These are phyloP conservation scores for Parazoanthus darwini DNA, from an alignment of 92 coral and sea anemone species.

Conservation along the genomic window DNA sequence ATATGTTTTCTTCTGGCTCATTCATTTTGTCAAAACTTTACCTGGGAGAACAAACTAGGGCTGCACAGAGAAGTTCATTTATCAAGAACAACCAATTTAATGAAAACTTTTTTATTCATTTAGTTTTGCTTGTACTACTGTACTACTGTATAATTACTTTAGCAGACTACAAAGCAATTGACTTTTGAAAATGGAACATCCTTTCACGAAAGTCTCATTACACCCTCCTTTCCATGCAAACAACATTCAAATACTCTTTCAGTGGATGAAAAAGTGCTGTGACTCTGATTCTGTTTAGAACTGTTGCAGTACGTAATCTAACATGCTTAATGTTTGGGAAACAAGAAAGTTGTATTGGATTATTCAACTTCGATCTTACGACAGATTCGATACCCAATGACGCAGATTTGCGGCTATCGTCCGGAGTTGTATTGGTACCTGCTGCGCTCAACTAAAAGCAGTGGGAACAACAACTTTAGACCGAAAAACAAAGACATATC, in stretches of 20 bases:
- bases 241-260: not conserved
- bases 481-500: not conserved
- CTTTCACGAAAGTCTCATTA: not conserved
- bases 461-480: not conserved
- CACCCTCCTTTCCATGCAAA: not conserved
- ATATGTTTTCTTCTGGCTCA: not conserved
- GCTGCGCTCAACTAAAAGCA: not conserved
- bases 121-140: not conserved
- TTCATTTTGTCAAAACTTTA: not conserved
- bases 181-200: not conserved
- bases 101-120: not conserved
- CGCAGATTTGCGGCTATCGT: not conserved
- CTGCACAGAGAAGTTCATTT: not conserved
- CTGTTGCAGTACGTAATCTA: not conserved
- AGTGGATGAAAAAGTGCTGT: not conserved
- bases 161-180: slow-evolving; percentile 13
- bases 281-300: not conserved
- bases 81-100: not conserved
- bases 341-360: not conserved
- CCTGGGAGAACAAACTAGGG: not conserved
- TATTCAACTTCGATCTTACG: not conserved
- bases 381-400: not conserved
- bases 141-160: slow-evolving; percentile 4
- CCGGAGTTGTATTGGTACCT: too few species aligned
- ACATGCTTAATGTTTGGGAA: not conserved